phyloP scores from a whole-genome alignment of 2,888 invertebrate species.

The Apamea monoglypha region DNA sequence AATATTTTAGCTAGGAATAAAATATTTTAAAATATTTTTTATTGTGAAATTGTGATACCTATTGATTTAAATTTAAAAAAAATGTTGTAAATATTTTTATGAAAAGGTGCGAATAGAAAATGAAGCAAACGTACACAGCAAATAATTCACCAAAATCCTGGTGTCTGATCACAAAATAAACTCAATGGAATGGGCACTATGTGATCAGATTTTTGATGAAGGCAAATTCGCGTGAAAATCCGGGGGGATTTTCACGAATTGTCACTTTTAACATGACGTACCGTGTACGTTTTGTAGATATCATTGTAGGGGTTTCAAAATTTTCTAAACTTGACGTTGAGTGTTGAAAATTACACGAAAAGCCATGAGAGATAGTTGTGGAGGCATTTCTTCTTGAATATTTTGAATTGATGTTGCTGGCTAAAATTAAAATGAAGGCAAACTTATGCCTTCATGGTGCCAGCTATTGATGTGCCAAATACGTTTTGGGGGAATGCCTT shows the following conservation, averaged over 20 bases:
- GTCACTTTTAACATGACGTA: background rate
- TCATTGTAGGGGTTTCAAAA: background rate
- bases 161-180: background rate
- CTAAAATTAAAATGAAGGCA: background rate
- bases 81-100: background rate
- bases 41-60: no score
- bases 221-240: background rate
- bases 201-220: background rate
- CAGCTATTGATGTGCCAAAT: background rate
- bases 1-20: background rate
- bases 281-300: no score
- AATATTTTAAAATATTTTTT: background rate
- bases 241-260: background rate
- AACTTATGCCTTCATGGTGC: no score
- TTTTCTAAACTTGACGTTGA: background rate
- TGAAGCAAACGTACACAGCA: background rate
- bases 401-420: background rate
- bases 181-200: background rate
- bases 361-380: background rate
- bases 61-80: background rate
- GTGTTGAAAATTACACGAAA: background rate
- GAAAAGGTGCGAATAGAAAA: background rate
- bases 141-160: background rate
- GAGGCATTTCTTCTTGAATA: background rate
- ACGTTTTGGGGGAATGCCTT: no score